Conservation (phyloP, 2,113 vertebrate genomes). For the Mugil cephalus region DNA sequence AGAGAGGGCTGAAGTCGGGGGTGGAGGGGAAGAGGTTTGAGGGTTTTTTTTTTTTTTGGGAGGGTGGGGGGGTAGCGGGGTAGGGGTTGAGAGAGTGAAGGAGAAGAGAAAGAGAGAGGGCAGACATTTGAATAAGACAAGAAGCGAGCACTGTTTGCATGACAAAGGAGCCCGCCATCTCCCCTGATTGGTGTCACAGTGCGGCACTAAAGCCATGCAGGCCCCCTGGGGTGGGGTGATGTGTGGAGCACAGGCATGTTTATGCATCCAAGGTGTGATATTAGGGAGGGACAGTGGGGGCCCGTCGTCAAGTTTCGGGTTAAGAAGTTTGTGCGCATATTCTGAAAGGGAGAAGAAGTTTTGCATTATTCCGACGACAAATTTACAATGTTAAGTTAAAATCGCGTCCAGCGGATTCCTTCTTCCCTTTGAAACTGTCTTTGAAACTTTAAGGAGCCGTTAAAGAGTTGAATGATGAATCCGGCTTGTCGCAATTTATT, state of each 20-base stretch:
- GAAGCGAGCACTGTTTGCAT: constrained; percentile 86
- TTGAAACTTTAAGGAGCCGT: constrained; percentile 15
- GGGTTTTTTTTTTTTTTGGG: too few species aligned
- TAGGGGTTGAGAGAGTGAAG: constrained; percentile 70
- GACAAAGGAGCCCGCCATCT: constrained; percentile 86
- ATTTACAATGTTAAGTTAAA: constrained; percentile 33
- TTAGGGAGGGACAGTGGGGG: constrained; percentile 68
- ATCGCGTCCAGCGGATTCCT: constrained; percentile 2
- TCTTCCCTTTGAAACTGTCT: constrained; percentile 1
- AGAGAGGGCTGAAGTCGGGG: constrained; percentile 65
- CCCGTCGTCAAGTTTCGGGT: constrained; percentile 69
- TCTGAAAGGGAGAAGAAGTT: constrained; percentile 34
- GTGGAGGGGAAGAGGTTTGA: constrained; percentile 47
- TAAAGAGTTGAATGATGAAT: neutral
- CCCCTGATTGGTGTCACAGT: constrained; percentile 89
- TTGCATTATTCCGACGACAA: constrained; percentile 27
- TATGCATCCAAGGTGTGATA: constrained; percentile 87
- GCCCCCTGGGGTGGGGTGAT: constrained; percentile 78
- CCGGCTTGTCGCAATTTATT: neutral
- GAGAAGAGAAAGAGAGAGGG: constrained; percentile 76
- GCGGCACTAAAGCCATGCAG: constrained; percentile 82
- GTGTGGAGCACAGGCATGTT: constrained; percentile 84
- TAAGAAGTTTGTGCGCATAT: constrained; percentile 71
- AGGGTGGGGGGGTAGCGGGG: constrained; percentile 13
- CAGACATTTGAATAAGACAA: constrained; percentile 88